A percentile compares a stretch with the other conserved stretches of the same genome.
Conservation (phyloP, 2,797 vertebrate species). For the Sphenodon punctatus region DNA sequence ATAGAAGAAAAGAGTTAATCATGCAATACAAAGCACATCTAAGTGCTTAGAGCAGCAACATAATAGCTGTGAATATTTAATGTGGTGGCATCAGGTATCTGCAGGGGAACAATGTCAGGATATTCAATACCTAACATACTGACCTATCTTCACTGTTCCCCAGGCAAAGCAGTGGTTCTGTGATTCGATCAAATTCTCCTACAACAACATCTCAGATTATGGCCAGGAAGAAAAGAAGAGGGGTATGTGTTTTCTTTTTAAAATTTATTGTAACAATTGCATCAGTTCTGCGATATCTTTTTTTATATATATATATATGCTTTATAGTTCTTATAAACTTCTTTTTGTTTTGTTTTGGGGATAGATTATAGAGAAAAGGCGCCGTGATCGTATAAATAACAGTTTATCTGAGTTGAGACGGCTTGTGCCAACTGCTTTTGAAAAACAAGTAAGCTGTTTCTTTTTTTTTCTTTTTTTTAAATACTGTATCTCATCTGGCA, state of each 20-base stretch:
- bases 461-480: slow-evolving; percentile 6
- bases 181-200: slow-evolving; percentile 86
- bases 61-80: not conserved
- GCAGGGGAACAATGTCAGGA: slow-evolving; percentile 1
- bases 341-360: slow-evolving; percentile 58
- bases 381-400: slow-evolving; percentile 95
- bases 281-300: slow-evolving; percentile 31
- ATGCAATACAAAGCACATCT: not conserved
- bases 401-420: slow-evolving; percentile 91
- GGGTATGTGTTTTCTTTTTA: slow-evolving; percentile 76
- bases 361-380: slow-evolving; percentile 96
- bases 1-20: not conserved
- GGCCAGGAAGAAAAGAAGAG: slow-evolving; percentile 94
- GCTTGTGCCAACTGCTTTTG: slow-evolving; percentile 91
- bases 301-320: not conserved
- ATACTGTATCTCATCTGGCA: slow-evolving; percentile 72
- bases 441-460: slow-evolving; percentile 89
- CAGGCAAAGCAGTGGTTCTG: slow-evolving; percentile 82
- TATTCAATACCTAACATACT: slow-evolving; percentile 60
- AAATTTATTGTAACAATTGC: slow-evolving; percentile 13
- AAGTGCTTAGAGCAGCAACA: not conserved
- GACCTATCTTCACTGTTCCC: slow-evolving; percentile 54
- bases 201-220: slow-evolving; percentile 89
- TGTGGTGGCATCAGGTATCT: not conserved
- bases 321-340: slow-evolving; percentile 43